phyloP scores from a whole-genome alignment of 2,113 vertebrate genomes.

The Todiramphus chloris region DNA sequence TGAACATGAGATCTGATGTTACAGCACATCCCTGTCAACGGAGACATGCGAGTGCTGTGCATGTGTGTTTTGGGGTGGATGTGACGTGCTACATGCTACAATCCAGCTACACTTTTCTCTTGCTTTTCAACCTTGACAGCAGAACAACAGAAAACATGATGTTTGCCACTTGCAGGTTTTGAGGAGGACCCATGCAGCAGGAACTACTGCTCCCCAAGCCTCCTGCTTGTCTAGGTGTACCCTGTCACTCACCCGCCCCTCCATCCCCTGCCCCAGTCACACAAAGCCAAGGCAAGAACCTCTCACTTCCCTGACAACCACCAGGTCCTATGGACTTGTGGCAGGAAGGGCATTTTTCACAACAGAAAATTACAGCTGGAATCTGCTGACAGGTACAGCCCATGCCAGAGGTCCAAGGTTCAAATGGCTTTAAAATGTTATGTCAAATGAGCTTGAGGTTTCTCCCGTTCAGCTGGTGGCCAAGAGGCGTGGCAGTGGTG shows the following conservation, averaged over 20 bases:
- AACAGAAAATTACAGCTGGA: background rate
- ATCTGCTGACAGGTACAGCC: background rate
- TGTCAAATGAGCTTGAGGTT: background rate
- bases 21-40: background rate
- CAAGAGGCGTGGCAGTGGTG: background rate
- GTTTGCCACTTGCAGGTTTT: background rate
- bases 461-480: rapidly evolving
- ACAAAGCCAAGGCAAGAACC: background rate
- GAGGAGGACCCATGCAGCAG: background rate
- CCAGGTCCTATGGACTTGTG: background rate
- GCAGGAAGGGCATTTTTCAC: background rate
- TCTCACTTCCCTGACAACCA: background rate
- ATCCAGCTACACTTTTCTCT: background rate
- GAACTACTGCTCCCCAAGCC: rapidly evolving
- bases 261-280: rapidly evolving
- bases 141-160: rapidly evolving
- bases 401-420: background rate
- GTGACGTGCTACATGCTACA: background rate
- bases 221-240: rapidly evolving
- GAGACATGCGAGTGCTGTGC: rapidly evolving
- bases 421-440: background rate
- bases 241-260: background rate
- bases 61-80: background rate
- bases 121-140: background rate
- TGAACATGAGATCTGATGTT: background rate